Percentiles rank a stretch among this genome's conserved stretches.
Conservation (phyloP, 2,113 vertebrate species). For the Pardalotus punctatus region DNA sequence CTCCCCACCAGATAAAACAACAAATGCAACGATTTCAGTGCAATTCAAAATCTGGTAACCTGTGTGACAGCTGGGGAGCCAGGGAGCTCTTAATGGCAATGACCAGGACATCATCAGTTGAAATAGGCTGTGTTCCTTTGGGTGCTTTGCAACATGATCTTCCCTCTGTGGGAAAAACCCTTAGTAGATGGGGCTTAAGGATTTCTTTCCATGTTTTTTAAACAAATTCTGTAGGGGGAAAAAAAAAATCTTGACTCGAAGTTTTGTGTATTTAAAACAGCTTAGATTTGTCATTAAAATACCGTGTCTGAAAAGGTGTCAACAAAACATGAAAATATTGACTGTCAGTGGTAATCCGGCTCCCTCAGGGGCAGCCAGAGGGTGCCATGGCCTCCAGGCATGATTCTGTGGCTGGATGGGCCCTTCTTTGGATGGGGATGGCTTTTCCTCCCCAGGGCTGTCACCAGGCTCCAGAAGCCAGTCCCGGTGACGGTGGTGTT, state of each 20-base stretch:
- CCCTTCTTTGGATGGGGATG: neutral
- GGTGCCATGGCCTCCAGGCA: neutral
- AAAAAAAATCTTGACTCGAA: fast-evolving
- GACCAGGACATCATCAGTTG: neutral
- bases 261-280: neutral
- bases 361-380: neutral
- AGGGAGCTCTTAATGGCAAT: neutral
- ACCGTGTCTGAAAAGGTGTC: neutral
- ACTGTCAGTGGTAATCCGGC: neutral
- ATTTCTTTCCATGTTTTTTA: neutral
- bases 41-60: neutral
- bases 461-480: neutral
- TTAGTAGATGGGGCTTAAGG: neutral
- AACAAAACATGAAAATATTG: neutral
- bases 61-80: conserved; percentile 19
- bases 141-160: neutral
- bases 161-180: neutral
- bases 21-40: neutral
- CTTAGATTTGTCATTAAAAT: neutral
- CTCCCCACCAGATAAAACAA: neutral
- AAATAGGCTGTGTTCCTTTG: neutral
- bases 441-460: neutral
- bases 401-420: neutral
- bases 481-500: neutral
- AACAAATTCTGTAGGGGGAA: neutral